phyloP scores from a whole-genome alignment of 2,797 vertebrate genomes.

The Aeoliscus strigatus region DNA sequence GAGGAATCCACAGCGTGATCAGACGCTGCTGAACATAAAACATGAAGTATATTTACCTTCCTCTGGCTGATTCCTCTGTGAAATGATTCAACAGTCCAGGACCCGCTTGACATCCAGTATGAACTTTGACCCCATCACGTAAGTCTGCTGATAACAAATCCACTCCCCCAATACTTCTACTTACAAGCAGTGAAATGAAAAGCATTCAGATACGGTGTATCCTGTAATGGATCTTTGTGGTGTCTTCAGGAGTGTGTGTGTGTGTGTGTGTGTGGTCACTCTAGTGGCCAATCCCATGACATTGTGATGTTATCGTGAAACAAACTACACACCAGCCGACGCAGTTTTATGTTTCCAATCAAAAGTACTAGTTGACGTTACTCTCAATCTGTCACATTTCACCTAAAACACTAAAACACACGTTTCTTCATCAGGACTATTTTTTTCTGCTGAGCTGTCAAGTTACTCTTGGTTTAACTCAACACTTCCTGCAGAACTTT shows the following conservation, averaged over 20 bases:
- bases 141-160: constrained; percentile 66
- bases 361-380: no score
- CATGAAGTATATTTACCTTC: constrained; percentile 54
- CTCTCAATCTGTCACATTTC: no score
- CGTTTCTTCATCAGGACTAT: background rate
- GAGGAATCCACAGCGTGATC: constrained; percentile 16
- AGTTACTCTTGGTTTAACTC: background rate
- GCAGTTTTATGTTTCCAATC: no score
- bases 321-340: no score
- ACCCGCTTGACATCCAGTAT: constrained; percentile 11
- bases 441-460: constrained; percentile 6
- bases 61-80: constrained; percentile 20
- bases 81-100: constrained; percentile 24
- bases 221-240: constrained; percentile 1
- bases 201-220: constrained; percentile 8
- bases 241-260: background rate
- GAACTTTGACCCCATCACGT: constrained; percentile 72
- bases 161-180: constrained; percentile 57
- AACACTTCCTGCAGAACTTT: constrained; percentile 15
- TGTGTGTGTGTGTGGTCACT: no score
- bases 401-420: background rate
- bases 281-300: background rate
- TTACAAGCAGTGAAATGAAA: constrained; percentile 33
- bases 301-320: background rate
- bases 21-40: constrained; percentile 19